These are phyloP conservation scores for Neocloeon triangulifer DNA, from an alignment of 1,140 invertebrate genomes.

Conservation along the genomic window DNA sequence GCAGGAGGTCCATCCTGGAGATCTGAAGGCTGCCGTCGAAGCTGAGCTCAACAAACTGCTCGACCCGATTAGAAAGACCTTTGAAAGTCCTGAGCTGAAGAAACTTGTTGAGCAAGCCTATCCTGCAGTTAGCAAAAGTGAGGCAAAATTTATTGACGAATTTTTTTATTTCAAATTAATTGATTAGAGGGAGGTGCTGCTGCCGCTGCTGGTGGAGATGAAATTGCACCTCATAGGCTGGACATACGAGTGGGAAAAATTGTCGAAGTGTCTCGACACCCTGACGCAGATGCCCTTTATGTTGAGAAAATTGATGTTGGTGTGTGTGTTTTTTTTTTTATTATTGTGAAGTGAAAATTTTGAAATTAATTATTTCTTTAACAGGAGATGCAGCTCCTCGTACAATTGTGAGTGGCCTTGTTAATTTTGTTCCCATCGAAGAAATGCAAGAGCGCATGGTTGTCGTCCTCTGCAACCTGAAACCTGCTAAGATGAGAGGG, in stretches of 20 bases:
- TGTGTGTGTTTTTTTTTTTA: constrained; percentile 7
- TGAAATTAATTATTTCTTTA: constrained; percentile 7
- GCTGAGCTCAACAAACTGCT: constrained; percentile 68
- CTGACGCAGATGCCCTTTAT: constrained; percentile 86
- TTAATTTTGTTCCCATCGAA: constrained; percentile 68
- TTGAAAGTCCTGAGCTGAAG: constrained; percentile 57
- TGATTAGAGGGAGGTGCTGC: constrained; percentile 9
- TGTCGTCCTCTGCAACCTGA: constrained; percentile 80
- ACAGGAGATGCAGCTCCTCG: constrained; percentile 29
- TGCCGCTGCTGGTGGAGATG: constrained; percentile 24
- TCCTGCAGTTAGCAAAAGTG: constrained; percentile 40
- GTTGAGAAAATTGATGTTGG: constrained; percentile 79
- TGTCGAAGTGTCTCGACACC: constrained; percentile 72
- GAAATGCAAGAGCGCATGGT: constrained; percentile 70
- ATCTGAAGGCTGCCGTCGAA: constrained; percentile 72
- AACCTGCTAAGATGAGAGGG: constrained; percentile 81
- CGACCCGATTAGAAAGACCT: constrained; percentile 73
- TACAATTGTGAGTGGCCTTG: constrained; percentile 73
- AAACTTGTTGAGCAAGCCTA: constrained; percentile 51
- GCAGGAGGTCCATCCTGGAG: constrained; percentile 75
- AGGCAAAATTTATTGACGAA: constrained; percentile 10
- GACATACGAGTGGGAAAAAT: constrained; percentile 89
- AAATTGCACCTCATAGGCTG: constrained; percentile 43
- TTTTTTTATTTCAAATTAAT: constrained; percentile 5
- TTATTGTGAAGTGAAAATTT: too few relatives aligned